These are phyloP conservation scores for Syngnathoides biaculeatus DNA, from an alignment of 2,113 vertebrate genomes.

Conservation along the genomic window DNA sequence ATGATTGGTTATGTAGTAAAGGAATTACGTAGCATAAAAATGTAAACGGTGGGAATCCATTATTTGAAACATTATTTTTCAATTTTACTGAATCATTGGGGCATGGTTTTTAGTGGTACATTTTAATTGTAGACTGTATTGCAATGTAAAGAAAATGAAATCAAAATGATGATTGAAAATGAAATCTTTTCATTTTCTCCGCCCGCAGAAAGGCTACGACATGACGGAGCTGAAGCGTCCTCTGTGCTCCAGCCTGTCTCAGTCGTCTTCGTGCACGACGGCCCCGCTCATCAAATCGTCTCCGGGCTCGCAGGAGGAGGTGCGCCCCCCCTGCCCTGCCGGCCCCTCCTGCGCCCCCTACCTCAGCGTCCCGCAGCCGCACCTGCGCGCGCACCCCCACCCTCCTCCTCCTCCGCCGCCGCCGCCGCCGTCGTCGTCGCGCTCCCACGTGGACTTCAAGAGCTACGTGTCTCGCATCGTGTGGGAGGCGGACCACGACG, in stretches of 20 bases:
- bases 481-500: constrained; percentile 79
- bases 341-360: constrained; percentile 56
- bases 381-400: constrained; percentile 37
- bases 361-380: constrained; percentile 60
- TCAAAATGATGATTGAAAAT: too few species aligned
- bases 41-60: too few species aligned
- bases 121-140: too few species aligned
- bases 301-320: constrained; percentile 74
- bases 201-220: constrained; percentile 77
- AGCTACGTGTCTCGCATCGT: constrained; percentile 79
- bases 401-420: constrained; percentile 15
- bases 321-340: constrained; percentile 59
- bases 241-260: constrained; percentile 73
- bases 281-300: constrained; percentile 73
- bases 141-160: too few species aligned
- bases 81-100: too few species aligned
- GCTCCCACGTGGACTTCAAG: constrained; percentile 74
- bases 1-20: too few species aligned
- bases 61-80: too few species aligned
- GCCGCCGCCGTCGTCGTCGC: constrained; percentile 9
- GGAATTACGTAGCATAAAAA: too few species aligned
- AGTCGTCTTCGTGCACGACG: constrained; percentile 72
- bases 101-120: too few species aligned
- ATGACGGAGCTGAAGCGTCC: constrained; percentile 83
- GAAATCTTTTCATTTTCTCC: too few species aligned